Evolutionary conservation across 1,140 invertebrate species (phyloP).

Genomic region (Hirudo medicinalis): DNA sequence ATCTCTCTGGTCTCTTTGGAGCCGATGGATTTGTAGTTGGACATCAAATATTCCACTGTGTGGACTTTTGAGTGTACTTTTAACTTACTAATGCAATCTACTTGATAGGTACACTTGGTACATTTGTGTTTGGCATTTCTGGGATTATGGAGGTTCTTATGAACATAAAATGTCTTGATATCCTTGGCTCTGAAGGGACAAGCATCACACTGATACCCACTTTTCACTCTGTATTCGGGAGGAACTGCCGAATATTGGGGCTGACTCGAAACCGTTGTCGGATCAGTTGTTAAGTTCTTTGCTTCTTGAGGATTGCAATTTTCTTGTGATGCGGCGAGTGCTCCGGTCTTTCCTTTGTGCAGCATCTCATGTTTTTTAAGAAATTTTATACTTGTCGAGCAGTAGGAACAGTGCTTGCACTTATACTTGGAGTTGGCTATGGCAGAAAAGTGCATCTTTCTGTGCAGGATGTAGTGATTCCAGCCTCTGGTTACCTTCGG

Average conservation of each 20-base stretch:
- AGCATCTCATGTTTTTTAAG: slow-evolving; percentile 2
- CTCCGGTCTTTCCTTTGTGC: not conserved
- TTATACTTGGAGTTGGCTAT: slow-evolving; percentile 4
- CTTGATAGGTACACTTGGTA: not conserved
- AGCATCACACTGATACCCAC: not conserved
- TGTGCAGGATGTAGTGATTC: slow-evolving; percentile 3
- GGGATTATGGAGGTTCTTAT: not conserved
- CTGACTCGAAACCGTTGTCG: not conserved
- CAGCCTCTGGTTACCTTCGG: no score
- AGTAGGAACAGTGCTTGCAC: slow-evolving; percentile 1
- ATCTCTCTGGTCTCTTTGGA: not conserved
- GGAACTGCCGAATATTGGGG: not conserved
- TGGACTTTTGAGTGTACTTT: not conserved
- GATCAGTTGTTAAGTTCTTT: not conserved
- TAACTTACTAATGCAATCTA: not conserved
- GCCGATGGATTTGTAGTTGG: not conserved
- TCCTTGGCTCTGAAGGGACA: not conserved
- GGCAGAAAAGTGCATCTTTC: not conserved
- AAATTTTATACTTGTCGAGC: not conserved
- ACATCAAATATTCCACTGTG: slow-evolving; percentile 2
- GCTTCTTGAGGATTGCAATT: not conserved
- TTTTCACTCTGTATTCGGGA: slow-evolving; percentile 6
- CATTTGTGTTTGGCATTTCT: slow-evolving; percentile 4
- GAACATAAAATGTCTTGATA: not conserved
- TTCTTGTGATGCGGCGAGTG: no score